These are phyloP conservation scores for Discoglossus pictus DNA, from an alignment of 2,797 vertebrate species.

Conservation along the genomic window DNA sequence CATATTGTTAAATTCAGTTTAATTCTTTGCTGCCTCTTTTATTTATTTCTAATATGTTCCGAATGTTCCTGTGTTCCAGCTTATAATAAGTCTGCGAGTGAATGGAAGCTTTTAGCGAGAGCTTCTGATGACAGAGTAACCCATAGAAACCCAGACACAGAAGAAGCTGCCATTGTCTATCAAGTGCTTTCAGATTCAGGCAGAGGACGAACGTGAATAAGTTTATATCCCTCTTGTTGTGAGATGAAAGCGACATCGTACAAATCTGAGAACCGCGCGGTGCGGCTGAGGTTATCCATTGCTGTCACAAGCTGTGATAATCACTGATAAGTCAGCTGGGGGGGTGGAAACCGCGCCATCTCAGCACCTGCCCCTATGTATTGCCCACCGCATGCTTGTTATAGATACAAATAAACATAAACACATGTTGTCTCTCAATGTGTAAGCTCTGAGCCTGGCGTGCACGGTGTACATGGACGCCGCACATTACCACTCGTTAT, in stretches of 20 bases:
- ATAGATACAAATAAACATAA: too few species aligned
- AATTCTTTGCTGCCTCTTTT: too few species aligned
- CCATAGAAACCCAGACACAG: not conserved
- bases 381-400: too few species aligned
- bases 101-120: slow-evolving; percentile 3
- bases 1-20: too few species aligned
- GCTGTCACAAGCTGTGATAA: slow-evolving; percentile 7
- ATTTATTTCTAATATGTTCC: too few species aligned
- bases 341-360: too few species aligned
- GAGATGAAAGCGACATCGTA: not conserved
- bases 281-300: not conserved
- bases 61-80: too few species aligned
- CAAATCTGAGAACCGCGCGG: not conserved
- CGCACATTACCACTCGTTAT: too few species aligned
- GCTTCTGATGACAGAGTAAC: slow-evolving; percentile 7
- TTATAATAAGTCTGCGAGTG: not conserved
- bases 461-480: too few species aligned
- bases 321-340: not conserved
- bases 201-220: not conserved
- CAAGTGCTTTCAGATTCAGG: slow-evolving; percentile 3
- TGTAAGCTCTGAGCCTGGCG: too few species aligned
- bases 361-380: too few species aligned
- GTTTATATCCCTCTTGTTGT: not conserved
- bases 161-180: not conserved
- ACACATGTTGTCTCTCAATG: too few species aligned